These are phyloP conservation scores for Nothobranchius furzeri DNA, from an alignment of 2,113 vertebrate species.

Conservation along the genomic window DNA sequence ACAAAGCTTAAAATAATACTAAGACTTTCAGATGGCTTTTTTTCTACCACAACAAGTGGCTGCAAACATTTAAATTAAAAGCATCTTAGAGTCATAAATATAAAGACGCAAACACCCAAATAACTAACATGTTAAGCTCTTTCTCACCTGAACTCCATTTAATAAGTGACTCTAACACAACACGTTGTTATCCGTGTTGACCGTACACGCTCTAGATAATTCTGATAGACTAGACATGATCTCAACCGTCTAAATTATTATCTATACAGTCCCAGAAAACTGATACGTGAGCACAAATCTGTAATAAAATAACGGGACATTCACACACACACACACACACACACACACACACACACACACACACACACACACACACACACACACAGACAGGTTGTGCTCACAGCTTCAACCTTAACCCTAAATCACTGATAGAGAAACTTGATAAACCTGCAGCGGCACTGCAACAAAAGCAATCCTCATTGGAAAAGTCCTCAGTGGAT, in stretches of 20 bases:
- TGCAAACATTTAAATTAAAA: slow-evolving; percentile 15
- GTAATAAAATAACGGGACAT: slow-evolving; percentile 5
- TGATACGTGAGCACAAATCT: slow-evolving; percentile 3
- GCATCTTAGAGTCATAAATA: slow-evolving; percentile 14
- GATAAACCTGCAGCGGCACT: neutral
- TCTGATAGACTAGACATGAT: slow-evolving; percentile 20
- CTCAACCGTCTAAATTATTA: slow-evolving; percentile 12
- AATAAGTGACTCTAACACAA: slow-evolving; percentile 23
- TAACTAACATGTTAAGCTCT: slow-evolving; percentile 19
- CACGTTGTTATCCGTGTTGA: slow-evolving; percentile 51
- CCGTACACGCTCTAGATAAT: slow-evolving; percentile 29
- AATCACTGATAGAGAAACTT: neutral
- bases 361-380: no score
- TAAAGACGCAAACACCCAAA: slow-evolving; percentile 27
- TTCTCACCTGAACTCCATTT: slow-evolving; percentile 16
- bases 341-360: no score
- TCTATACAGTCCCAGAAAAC: neutral
- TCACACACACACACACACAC: no score
- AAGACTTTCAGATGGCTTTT: neutral
- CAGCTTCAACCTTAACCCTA: neutral
- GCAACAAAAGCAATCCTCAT: neutral
- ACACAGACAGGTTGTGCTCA: no score
- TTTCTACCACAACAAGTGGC: neutral
- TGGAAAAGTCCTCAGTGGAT: no score
- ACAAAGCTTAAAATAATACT: neutral